Evolutionary conservation across 2,888 invertebrate genomes (phyloP), one percentile per base, ranked within the genome.

Genomic region (Sipunculus nudus): DNA sequence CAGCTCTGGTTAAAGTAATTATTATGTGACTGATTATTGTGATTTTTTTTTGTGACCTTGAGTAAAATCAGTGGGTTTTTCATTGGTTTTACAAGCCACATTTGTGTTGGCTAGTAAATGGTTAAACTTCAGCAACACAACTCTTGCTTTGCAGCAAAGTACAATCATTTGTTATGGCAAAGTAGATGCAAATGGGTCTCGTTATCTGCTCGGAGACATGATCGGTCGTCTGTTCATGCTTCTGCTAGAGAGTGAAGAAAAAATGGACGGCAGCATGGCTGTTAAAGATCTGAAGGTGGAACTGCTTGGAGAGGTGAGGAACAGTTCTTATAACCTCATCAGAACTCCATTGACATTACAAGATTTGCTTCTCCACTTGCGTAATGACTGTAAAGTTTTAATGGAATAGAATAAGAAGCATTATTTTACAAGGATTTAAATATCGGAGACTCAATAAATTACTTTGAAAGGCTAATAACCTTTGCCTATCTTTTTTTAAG

Each of bases 151-250:
- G 58, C 84, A 93, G 90, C 90, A 94, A 86, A 95, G 96, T 72
- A 93, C 95, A 8, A 93, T 99, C 70, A 91, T 91, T 64, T 96
- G 96, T 83, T 97, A 94, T 82, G 95, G 95, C 41, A 91, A 92
- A 80, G 94, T 99, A 40, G 98, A 98, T 84, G 88, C 89, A 6
- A 91, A 92, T 75, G 96, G 96, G 2, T 88, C 91, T 43, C 89
- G 97, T 4, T 98, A 96, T 85, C 67, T 85, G 54, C 86, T 99
- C 31, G 97, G 97, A 0, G 97, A 98, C 79, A 91, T 96, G 88
- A 92, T 92, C 16, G 99, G 99, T 0, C 79, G 96, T 73, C 87
- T 99, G 58, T 97, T 96, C 84, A 96, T 99, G 96, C 85, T 99
- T 40, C 89, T 98, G 67, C 86, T 99, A 58, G 96, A 96, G 75